Percentiles rank a stretch among this genome's conserved stretches.
Conservation (phyloP, 1,140 invertebrate species). For the Bombus balteatus region DNA sequence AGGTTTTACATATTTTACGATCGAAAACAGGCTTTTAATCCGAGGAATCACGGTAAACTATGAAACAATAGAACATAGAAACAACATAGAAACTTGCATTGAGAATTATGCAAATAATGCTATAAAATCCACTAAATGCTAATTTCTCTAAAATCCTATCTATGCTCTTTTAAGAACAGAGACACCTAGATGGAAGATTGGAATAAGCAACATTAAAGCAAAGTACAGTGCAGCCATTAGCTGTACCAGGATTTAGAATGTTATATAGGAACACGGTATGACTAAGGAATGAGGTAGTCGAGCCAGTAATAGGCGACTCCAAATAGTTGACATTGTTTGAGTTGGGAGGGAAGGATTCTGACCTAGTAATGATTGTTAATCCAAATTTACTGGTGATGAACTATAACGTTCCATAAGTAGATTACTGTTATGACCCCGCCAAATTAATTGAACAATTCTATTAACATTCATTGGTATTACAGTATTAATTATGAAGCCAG, state of each 20-base stretch:
- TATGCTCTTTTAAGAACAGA: background rate
- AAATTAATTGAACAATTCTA: too few relatives aligned
- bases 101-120: background rate
- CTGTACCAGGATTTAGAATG: constrained; percentile 3
- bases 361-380: background rate
- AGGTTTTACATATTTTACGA: background rate
- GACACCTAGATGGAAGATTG: too few relatives aligned
- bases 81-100: background rate
- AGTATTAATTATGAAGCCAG: too few relatives aligned
- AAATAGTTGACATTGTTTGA: constrained; percentile 13
- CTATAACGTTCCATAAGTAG: background rate
- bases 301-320: constrained; percentile 14
- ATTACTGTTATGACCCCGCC: too few relatives aligned
- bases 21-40: background rate
- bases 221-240: background rate
- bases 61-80: background rate
- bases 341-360: background rate
- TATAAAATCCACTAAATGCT: background rate
- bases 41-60: background rate
- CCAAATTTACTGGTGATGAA: background rate
- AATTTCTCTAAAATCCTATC: background rate
- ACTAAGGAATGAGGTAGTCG: constrained; percentile 18
- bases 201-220: background rate
- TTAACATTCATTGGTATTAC: too few relatives aligned
- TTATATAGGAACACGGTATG: background rate